These are phyloP conservation scores for human (Homo sapiens) DNA, from an alignment of 2,113 vertebrate genomes.

Conservation along the genomic window GRCh38 chr16:52549501-52550000, in stretches of 20 bases:
- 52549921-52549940: neutral
- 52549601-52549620: neutral
- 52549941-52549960: neutral
- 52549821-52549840: neutral
- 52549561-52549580: neutral
- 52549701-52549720: rapidly evolving
- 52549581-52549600: neutral
- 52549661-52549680: neutral
- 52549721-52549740: neutral
- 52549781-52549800: neutral
- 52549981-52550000: neutral
- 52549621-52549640: neutral
- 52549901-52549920: neutral
- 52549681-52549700: rapidly evolving
- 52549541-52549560: neutral
- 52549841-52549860: neutral
- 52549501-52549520: neutral
- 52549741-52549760: neutral
- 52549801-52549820: neutral
- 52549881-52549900: rapidly evolving
- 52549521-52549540: neutral
- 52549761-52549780: neutral
- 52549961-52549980: neutral
- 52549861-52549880: neutral
- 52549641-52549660: neutral